Evolutionary conservation across 2,113 vertebrate species (phyloP), one percentile per base, ranked within the genome.

Genomic region (Corythoichthys haematopterus): DNA sequence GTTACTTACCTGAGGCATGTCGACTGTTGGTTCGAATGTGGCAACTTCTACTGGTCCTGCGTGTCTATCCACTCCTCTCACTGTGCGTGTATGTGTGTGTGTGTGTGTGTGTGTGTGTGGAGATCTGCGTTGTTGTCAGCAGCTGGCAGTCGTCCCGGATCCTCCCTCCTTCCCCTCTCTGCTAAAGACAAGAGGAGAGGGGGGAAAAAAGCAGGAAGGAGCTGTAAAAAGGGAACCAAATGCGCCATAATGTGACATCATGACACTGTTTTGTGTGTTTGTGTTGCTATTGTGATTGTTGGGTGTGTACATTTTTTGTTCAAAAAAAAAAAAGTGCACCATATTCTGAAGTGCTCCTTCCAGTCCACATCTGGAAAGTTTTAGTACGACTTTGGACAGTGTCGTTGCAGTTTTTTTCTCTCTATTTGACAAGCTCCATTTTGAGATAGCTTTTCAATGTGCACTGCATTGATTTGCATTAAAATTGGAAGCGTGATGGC

Each of bases 1-100:
- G 0, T 11, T 45, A 73, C 81, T 61, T 87, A 92, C 91, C 91
- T 90, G 74, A 65, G 88, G 61, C 91, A 91, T 90, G 82, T 80
- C 65, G 81, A 57, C 64, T 50, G 33, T 28, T 35, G 64, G 45
- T 70, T 55, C 67, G 15, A 57, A 43, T 55, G 64, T 11, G 70
- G 37, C n/a, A 20, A 68, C 55, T 73, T 70, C 68, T 70, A 72
- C 80, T 70, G 77, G 60, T 62, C 40, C 66, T 74, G 76, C 80
- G 81, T 68, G 76, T 80, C 68, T 75, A 76, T 75, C 79, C 43
- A 28, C 55, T 77, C 51, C 55, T 67, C 20, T 62, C 8, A 28
- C 51, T 74, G 78, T 60, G 66, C 65, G 64, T 66, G 75, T 87
- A 77, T 76, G 75, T n/a, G 72, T 73, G 68, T 82, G n/a, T 53